Conservation (phyloP, 2,113 vertebrate genomes). For the Xiphophorus couchianus region DNA sequence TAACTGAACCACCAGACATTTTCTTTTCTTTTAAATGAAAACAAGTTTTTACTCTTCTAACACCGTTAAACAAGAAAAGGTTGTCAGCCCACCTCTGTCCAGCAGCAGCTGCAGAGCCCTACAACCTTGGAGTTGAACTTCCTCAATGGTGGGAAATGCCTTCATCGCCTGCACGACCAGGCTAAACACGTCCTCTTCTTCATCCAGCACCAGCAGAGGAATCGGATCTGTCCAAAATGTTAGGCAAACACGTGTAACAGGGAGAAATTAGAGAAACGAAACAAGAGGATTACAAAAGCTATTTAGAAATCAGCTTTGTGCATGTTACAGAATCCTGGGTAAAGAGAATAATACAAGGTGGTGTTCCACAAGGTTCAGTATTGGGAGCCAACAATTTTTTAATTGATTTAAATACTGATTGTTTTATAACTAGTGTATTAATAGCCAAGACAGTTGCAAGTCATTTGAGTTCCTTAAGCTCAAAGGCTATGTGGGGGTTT, state of each 20-base stretch:
- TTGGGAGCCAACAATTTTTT: neutral
- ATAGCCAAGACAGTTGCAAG: neutral
- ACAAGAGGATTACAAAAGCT: neutral
- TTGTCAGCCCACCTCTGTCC: slow-evolving; percentile 82
- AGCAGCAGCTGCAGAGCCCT: slow-evolving; percentile 85
- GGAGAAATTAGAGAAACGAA: neutral
- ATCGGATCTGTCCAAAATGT: slow-evolving; percentile 43
- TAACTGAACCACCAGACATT: neutral
- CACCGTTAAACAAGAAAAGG: neutral
- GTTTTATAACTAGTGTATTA: neutral
- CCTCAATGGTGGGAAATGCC: slow-evolving; percentile 83
- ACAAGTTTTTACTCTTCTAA: neutral
- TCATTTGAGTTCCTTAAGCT: too few relatives aligned
- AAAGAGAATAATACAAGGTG: too few relatives aligned
- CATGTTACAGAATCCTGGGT: too few relatives aligned
- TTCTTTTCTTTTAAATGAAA: neutral
- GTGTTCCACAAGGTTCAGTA: neutral
- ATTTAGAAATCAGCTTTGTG: neutral
- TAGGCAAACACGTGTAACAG: neutral
- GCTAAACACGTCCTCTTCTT: slow-evolving; percentile 89
- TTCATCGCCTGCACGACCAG: slow-evolving; percentile 89
- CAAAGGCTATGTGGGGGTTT: too few relatives aligned
- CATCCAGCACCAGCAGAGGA: slow-evolving; percentile 85
- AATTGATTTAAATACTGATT: neutral
- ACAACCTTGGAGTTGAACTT: slow-evolving; percentile 90